These are phyloP conservation scores for Panulirus ornatus DNA, from an alignment of 1,140 invertebrate genomes.

Conservation along the genomic window DNA sequence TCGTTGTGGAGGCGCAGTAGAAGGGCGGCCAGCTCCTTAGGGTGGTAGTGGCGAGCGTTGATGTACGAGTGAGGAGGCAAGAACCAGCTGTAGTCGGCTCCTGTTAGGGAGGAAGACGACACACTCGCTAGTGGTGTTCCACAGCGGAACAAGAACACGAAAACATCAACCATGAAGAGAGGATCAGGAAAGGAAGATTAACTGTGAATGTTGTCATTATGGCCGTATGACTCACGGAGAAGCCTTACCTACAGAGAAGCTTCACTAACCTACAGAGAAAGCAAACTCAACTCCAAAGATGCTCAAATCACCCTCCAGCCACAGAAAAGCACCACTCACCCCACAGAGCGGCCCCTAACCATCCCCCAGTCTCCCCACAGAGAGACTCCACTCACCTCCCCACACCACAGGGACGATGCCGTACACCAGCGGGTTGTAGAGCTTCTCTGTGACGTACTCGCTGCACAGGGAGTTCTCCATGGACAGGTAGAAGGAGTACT, in stretches of 20 bases:
- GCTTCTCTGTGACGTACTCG: conserved; percentile 58
- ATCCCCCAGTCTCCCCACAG: too few relatives aligned
- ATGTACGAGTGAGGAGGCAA: conserved; percentile 35
- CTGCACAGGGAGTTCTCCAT: conserved; percentile 46
- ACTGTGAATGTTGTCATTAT: too few relatives aligned
- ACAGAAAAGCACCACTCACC: too few relatives aligned
- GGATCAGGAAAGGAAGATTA: too few relatives aligned
- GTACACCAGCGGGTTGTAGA: conserved; percentile 39
- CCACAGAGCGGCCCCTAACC: too few relatives aligned
- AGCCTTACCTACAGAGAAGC: too few relatives aligned
- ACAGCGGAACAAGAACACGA: not conserved
- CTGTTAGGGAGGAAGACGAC: not conserved
- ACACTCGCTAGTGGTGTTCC: not conserved
- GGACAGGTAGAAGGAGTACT: conserved; percentile 47
- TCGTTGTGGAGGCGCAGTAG: conserved; percentile 9
- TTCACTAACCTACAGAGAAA: too few relatives aligned
- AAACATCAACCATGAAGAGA: not conserved
- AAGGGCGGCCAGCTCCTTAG: conserved; percentile 20
- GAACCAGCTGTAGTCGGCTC: conserved; percentile 13
- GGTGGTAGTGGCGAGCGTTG: conserved; percentile 44
- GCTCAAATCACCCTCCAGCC: too few relatives aligned
- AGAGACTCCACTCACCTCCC: conserved; percentile 40
- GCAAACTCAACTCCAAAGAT: too few relatives aligned
- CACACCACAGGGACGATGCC: conserved; percentile 53
- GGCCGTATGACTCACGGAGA: too few relatives aligned